Conservation (phyloP, 2,113 vertebrate genomes). For the Nettapus auritus region DNA sequence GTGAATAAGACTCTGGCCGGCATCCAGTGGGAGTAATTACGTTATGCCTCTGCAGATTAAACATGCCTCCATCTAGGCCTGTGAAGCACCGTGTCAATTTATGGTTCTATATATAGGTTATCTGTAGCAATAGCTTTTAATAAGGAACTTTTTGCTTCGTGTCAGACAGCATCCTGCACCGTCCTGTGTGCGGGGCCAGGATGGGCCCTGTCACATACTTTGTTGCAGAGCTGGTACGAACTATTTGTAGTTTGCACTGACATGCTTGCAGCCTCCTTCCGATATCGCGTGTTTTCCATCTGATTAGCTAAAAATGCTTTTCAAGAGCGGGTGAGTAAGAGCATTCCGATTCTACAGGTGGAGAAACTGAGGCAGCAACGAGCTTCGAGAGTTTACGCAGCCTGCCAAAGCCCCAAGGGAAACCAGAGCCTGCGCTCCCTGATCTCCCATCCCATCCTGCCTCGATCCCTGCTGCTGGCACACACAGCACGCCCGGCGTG, state of each 20-base stretch:
- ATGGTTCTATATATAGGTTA: conserved; percentile 56
- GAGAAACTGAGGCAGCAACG: neutral
- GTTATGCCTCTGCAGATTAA: conserved; percentile 63
- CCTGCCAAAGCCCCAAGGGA: neutral
- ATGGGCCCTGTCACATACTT: neutral
- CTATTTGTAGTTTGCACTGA: neutral
- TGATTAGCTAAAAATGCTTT: neutral
- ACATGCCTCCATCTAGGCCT: conserved; percentile 42
- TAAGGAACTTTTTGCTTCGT: conserved; percentile 22
- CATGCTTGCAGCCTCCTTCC: neutral
- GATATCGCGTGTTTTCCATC: neutral
- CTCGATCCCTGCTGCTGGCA: neutral
- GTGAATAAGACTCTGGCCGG: conserved; percentile 63
- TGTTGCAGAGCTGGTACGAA: neutral
- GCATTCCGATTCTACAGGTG: neutral
- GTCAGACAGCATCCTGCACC: neutral
- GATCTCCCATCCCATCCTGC: neutral
- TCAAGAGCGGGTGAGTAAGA: neutral
- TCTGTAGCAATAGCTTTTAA: conserved; percentile 61
- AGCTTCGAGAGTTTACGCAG: neutral
- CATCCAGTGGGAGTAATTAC: conserved; percentile 61
- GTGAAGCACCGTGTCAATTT: conserved; percentile 44
- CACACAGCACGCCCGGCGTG: neutral
- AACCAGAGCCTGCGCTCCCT: neutral
- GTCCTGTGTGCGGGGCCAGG: neutral